Conservation (phyloP, 2,113 vertebrate genomes). For the Plestiodon gilberti region DNA sequence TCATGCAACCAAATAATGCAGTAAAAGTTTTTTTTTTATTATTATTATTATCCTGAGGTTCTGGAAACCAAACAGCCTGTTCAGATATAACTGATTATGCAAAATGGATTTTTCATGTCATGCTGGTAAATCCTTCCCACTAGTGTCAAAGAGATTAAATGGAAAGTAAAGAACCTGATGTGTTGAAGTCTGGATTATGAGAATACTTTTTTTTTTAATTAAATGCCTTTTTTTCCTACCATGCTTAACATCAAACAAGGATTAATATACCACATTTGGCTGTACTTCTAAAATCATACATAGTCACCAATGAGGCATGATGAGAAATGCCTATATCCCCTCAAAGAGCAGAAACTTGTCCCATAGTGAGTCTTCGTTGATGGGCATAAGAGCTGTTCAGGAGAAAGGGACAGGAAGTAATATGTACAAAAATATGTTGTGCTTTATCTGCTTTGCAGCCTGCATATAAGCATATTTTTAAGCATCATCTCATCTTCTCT, state of each 20-base stretch:
- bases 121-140: constrained; percentile 39
- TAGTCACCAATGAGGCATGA: neutral
- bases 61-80: constrained; percentile 25
- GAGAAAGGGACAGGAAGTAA: neutral
- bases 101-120: constrained; percentile 54
- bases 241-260: neutral
- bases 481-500: constrained; percentile 9
- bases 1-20: neutral
- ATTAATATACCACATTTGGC: neutral
- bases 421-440: neutral
- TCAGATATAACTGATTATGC: constrained; percentile 22
- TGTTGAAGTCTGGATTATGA: constrained; percentile 28
- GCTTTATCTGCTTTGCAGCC: neutral
- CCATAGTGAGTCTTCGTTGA: constrained; percentile 9
- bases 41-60: constrained; percentile 22
- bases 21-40: neutral
- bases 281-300: neutral
- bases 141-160: constrained; percentile 39
- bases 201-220: neutral
- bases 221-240: neutral
- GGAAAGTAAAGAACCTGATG: constrained; percentile 8
- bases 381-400: neutral
- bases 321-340: neutral
- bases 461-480: neutral
- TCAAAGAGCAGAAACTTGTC: neutral